A percentile compares a stretch with the other conserved stretches of the same genome.
phyloP scores from a whole-genome alignment of 1,140 invertebrate genomes.

The Bombus soroeensis region DNA sequence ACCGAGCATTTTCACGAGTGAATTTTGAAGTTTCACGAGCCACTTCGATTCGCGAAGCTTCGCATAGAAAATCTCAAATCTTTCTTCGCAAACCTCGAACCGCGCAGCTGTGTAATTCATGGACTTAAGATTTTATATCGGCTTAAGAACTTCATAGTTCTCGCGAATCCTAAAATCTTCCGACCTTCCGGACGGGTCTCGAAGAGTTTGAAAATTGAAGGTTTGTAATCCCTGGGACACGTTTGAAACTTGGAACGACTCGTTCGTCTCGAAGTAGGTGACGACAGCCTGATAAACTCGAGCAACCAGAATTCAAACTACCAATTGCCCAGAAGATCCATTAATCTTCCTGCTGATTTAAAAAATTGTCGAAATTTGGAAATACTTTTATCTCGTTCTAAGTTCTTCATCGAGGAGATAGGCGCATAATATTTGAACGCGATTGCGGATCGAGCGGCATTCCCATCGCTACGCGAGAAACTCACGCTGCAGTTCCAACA shows the following conservation, averaged over 20 bases:
- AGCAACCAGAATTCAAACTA: neutral
- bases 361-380: neutral
- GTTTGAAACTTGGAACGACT: neutral
- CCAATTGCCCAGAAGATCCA: neutral
- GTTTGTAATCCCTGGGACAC: neutral
- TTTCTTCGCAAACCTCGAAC: neutral
- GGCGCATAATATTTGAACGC: neutral
- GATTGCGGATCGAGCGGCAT: neutral
- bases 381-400: too few relatives aligned
- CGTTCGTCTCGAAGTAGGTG: neutral
- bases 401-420: too few relatives aligned
- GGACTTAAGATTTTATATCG: conserved; percentile 48
- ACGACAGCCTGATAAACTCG: neutral
- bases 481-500: conserved; percentile 58
- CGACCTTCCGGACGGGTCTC: neutral
- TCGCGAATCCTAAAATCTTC: conserved; percentile 1
- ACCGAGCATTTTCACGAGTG: neutral
- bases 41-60: neutral
- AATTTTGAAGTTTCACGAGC: neutral
- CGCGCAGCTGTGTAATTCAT: conserved; percentile 33
- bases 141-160: conserved; percentile 33
- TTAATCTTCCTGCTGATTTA: neutral
- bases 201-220: conserved; percentile 31
- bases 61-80: conserved; percentile 15
- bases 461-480: conserved; percentile 4